phyloP scores from a whole-genome alignment of 2,797 vertebrate genomes.

The Anolis apletophallus region DNA sequence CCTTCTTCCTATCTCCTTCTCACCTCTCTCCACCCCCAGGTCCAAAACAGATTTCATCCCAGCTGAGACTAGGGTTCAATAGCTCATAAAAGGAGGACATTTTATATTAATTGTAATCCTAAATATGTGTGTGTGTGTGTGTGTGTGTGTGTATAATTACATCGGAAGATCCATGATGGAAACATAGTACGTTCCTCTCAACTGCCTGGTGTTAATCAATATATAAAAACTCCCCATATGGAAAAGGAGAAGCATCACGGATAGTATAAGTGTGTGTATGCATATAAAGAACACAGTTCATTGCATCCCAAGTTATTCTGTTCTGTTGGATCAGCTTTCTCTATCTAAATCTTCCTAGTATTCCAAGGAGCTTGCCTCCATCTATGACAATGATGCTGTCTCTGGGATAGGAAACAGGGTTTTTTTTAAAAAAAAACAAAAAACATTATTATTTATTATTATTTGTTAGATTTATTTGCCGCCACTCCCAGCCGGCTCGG shows the following conservation, averaged over 20 bases:
- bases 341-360: not conserved
- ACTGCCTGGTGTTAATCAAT: conserved; percentile 56
- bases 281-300: not conserved
- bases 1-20: conserved; percentile 33
- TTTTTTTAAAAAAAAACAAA: not conserved
- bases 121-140: conserved; percentile 38
- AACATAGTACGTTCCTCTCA: conserved; percentile 62
- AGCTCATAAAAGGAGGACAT: conserved; percentile 10
- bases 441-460: too few relatives aligned
- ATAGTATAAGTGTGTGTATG: conserved; percentile 14
- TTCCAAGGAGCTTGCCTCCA: not conserved
- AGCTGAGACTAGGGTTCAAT: conserved; percentile 57
- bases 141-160: too few relatives aligned
- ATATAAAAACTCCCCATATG: conserved; percentile 40
- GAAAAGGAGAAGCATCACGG: conserved; percentile 6
- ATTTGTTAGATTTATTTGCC: too few relatives aligned
- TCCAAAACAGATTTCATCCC: conserved; percentile 68
- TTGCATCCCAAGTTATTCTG: not conserved
- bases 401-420: too few relatives aligned
- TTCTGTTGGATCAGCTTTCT: not conserved
- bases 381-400: not conserved
- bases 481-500: too few relatives aligned
- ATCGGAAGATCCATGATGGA: conserved; percentile 48
- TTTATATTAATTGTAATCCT: conserved; percentile 70
- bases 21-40: conserved; percentile 46